phyloP scores from a whole-genome alignment of 2,113 vertebrate species.

The Salvelinus alpinus region DNA sequence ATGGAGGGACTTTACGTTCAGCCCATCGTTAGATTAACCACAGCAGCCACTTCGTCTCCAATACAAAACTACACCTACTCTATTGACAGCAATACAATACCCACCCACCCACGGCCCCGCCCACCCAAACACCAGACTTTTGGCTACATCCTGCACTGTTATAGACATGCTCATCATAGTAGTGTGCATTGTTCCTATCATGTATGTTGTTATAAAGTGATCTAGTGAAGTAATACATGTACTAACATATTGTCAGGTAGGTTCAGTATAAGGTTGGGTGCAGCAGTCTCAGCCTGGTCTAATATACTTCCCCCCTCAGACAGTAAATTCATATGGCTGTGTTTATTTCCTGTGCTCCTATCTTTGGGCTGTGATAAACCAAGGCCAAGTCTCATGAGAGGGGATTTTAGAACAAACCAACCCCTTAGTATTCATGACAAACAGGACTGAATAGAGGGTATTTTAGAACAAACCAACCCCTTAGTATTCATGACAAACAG shows the following conservation, averaged over 20 bases:
- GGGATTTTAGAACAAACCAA: constrained; percentile 28
- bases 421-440: constrained; percentile 24
- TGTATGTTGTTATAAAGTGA: no score
- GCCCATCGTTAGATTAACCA: constrained; percentile 31
- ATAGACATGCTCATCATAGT: no score
- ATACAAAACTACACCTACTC: constrained; percentile 40
- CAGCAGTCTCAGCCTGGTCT: background rate
- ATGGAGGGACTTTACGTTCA: constrained; percentile 40
- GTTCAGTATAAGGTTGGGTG: background rate
- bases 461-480: no score
- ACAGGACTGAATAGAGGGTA: background rate
- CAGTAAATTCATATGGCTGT: background rate
- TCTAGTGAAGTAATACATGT: no score
- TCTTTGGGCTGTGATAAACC: constrained; percentile 27
- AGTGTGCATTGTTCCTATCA: no score
- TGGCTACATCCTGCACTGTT: no score
- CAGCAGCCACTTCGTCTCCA: constrained; percentile 25
- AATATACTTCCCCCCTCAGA: background rate
- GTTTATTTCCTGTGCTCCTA: constrained; percentile 1
- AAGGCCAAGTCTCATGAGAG: constrained; percentile 23
- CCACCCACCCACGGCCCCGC: background rate
- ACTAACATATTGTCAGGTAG: background rate
- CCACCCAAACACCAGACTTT: no score
- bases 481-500: no score
- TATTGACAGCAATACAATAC: constrained; percentile 5